A percentile compares a stretch with the other conserved stretches of the same genome.
phyloP scores from a whole-genome alignment of 2,113 vertebrate genomes.

The Thalassarche chlororhynchos region DNA sequence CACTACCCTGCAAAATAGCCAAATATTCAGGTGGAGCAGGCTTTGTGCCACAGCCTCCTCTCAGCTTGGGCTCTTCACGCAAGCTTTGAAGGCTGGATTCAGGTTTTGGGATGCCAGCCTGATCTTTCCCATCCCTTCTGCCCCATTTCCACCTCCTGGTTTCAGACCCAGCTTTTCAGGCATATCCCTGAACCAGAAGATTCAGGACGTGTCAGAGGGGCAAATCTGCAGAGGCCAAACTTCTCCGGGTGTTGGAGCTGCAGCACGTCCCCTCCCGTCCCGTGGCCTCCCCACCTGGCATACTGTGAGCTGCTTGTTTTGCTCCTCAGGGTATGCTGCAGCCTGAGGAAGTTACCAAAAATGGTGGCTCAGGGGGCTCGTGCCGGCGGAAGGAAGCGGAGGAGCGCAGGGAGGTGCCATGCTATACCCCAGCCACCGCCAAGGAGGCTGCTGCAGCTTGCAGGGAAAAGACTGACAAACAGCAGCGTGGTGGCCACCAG shows the following conservation, averaged over 20 bases:
- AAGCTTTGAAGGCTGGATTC: background rate
- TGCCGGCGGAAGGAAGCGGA: slow-evolving; percentile 17
- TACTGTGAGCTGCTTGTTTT: background rate
- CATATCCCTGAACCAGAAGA: background rate
- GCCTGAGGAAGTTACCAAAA: slow-evolving; percentile 43
- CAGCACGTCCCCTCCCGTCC: background rate
- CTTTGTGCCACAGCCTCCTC: background rate
- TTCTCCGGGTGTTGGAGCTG: too few species aligned
- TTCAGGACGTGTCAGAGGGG: fast-evolving
- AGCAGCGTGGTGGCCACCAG: fast-evolving
- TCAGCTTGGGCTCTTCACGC: fast-evolving
- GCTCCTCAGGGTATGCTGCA: background rate
- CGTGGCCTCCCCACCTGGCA: background rate
- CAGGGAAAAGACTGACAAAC: background rate
- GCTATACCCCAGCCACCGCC: background rate
- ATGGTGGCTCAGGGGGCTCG: background rate
- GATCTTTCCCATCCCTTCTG: background rate
- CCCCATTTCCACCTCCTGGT: background rate
- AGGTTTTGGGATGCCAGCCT: background rate
- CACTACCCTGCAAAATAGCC: fast-evolving
- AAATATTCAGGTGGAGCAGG: too few species aligned
- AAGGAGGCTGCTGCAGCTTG: background rate
- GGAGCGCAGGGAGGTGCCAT: background rate
- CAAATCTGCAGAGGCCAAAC: background rate
- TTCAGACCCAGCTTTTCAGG: background rate